Evolutionary conservation across 2,113 vertebrate genomes (phyloP).

Genomic region (Paramormyrops kingsleyae): DNA sequence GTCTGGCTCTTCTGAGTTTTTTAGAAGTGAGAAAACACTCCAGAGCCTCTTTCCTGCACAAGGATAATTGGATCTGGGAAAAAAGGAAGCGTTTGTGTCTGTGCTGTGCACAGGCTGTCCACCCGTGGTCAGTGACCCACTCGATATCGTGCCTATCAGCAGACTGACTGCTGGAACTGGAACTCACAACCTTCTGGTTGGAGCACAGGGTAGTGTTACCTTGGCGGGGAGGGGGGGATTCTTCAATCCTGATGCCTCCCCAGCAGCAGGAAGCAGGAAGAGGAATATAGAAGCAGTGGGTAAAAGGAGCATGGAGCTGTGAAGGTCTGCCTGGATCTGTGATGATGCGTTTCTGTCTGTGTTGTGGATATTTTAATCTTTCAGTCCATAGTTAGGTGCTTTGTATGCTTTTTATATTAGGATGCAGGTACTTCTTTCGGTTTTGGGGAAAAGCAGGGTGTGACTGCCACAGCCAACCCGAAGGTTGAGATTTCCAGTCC

Average conservation of each 20-base stretch:
- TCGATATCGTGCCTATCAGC: not conserved
- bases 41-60: not conserved
- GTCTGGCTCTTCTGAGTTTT: constrained; percentile 1
- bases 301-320: not conserved
- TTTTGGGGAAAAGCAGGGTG: not conserved
- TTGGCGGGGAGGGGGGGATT: not conserved
- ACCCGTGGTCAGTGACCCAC: not conserved
- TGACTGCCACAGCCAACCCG: not conserved
- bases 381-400: not conserved
- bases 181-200: not conserved
- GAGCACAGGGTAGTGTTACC: not conserved
- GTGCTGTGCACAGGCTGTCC: not conserved
- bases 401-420: not conserved
- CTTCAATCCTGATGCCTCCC: not conserved
- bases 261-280: not conserved
- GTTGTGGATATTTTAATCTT: not conserved
- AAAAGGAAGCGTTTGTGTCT: not conserved
- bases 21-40: not conserved
- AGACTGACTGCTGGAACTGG: not conserved
- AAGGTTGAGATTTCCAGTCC: not conserved
- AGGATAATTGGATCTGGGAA: not conserved
- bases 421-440: not conserved
- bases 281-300: not conserved
- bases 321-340: no score
- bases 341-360: not conserved